Percentiles rank a stretch among this genome's conserved stretches.
These are phyloP conservation scores for Malurus elegans DNA, from an alignment of 2,113 vertebrate genomes.

Conservation along the genomic window DNA sequence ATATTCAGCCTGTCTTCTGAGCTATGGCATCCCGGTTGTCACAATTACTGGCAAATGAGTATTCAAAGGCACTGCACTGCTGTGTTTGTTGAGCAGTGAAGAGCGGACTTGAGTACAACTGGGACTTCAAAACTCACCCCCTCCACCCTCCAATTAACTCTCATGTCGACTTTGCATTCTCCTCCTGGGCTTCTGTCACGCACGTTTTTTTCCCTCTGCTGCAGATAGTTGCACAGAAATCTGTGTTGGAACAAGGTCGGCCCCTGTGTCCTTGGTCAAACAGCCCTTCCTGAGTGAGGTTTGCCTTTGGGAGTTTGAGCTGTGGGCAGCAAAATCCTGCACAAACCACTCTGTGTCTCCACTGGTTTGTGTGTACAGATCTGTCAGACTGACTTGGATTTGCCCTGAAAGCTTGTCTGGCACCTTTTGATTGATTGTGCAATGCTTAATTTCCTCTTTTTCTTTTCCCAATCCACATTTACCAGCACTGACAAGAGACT, in stretches of 20 bases:
- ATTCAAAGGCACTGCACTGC: constrained; percentile 6
- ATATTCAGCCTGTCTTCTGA: not conserved
- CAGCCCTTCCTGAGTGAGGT: not conserved
- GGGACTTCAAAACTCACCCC: not conserved
- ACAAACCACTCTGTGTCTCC: not conserved
- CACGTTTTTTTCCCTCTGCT: not conserved
- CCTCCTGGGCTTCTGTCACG: not conserved
- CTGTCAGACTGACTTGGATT: not conserved
- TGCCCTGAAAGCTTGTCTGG: not conserved
- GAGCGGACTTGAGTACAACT: not conserved
- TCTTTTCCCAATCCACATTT: not conserved
- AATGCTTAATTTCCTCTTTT: not conserved
- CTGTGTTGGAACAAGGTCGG: not conserved
- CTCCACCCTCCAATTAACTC: not conserved
- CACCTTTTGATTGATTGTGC: not conserved
- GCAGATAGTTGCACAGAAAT: constrained; percentile 9
- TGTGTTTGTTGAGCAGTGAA: constrained; percentile 37
- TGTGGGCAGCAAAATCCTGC: not conserved
- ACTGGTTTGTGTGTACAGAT: not conserved
- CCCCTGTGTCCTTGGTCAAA: not conserved
- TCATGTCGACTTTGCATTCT: constrained; percentile 12
- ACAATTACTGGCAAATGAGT: constrained; percentile 13
- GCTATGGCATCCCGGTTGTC: not conserved
- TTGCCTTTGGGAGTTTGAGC: not conserved
- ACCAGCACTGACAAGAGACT: not conserved